Evolutionary conservation across 2,113 vertebrate species (phyloP).

Genomic region (Ageneiosus marmoratus): DNA sequence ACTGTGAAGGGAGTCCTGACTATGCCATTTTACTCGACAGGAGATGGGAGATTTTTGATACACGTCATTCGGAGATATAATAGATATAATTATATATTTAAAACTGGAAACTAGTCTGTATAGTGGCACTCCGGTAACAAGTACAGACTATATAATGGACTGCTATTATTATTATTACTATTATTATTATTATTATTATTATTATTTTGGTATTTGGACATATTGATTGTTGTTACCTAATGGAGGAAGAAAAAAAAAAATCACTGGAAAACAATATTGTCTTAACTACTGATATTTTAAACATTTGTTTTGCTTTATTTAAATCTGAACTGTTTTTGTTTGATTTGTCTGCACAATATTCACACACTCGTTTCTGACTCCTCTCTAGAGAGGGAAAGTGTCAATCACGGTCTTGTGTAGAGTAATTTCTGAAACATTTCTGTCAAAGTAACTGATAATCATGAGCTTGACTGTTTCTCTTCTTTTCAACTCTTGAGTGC

Average conservation of each 20-base stretch:
- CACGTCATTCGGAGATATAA: not conserved
- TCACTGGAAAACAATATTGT: constrained; percentile 66
- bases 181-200: constrained; percentile 56
- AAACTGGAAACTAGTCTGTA: constrained; percentile 8
- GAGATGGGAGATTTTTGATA: not conserved
- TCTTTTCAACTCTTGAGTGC: constrained; percentile 10
- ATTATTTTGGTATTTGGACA: constrained; percentile 71
- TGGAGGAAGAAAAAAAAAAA: constrained; percentile 43
- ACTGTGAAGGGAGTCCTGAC: constrained; percentile 65
- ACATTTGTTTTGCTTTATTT: constrained; percentile 42
- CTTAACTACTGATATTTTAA: constrained; percentile 55
- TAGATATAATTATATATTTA: not conserved
- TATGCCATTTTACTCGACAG: not conserved
- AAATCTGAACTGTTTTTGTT: too few species aligned
- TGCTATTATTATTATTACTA: constrained; percentile 42
- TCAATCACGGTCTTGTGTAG: not conserved
- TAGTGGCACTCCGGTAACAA: constrained; percentile 5
- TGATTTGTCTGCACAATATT: not conserved
- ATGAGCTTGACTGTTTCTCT: constrained; percentile 13
- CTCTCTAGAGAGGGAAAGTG: not conserved
- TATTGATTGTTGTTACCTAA: constrained; percentile 55
- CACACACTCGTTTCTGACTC: not conserved
- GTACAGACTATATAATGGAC: constrained; percentile 46
- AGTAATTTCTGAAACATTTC: not conserved
- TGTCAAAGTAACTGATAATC: constrained; percentile 24